Base-by-base conservation (phyloP, 2,797 vertebrate species). In the Esox masquinongy region DNA sequence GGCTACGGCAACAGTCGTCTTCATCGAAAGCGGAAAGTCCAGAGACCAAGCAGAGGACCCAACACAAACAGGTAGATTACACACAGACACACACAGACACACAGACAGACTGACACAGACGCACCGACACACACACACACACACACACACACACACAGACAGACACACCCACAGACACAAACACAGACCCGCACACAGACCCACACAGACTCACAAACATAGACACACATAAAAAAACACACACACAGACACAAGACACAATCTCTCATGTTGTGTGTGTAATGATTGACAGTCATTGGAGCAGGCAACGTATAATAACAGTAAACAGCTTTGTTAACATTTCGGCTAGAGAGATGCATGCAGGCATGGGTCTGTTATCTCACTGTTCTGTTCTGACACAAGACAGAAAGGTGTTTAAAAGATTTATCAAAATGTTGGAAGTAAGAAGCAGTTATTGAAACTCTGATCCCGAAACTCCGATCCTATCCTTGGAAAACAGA, bases 1-100 rank as follows among this genome's bases (percentile, higher is more conserved):
- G 97, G 0, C 88, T 99, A 43, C 94, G 97, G 16, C 98, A 99
- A 84, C 98, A 98, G 89, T 97, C 97, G 0, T 99, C 97, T 0
- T 98, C 97, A 16, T 98, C 98, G 77, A 99, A 98, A 85, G 97
- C 97, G 0, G 97, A 99, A 91, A 99, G 98, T 82, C 97, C 97
- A 0, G 98, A 99, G 93, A 96, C 95, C 82, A 99, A 99, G 87
- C 97, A 97, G 69, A 95, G 97, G 17, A 92, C 92, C 0, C 91
- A 94, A 83, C 97, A 98, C 90, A 99, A 97, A 75, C 97, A 99
- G 96, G 97, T 99, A 87, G 87, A 91, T 1, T 63, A 64, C 69
- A 29, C 31, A 24, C 34, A 29, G 29, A 59, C 67, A 26, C 36
- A 8, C 50, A 53, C 19, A 39, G 61, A 12, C n/a, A 6, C 36